Evolutionary conservation across 2,888 invertebrate genomes (phyloP).

Genomic region (Pristionchus entomophagus): DNA sequence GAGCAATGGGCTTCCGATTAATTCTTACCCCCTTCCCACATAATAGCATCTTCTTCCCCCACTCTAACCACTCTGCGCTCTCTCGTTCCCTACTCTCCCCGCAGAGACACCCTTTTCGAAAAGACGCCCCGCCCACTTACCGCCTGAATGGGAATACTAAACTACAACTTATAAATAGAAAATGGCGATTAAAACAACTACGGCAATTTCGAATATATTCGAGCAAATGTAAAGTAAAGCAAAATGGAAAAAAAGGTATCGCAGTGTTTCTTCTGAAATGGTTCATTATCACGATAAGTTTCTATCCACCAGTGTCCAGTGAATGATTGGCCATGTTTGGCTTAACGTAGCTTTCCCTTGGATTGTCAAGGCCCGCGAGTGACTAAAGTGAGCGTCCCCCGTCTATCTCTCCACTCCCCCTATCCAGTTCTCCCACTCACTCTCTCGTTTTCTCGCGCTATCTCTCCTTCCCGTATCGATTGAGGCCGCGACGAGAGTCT

Average conservation of each 20-base stretch:
- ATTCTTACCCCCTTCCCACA: neutral
- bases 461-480: conserved; percentile 38
- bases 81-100: neutral
- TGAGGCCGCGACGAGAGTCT: conserved; percentile 17
- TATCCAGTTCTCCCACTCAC: conserved; percentile 40
- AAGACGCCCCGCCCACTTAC: neutral
- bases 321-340: neutral
- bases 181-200: neutral
- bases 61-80: conserved; percentile 3
- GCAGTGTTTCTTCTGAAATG: neutral
- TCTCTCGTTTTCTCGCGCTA: conserved; percentile 2
- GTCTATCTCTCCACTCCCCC: neutral
- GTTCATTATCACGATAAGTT: neutral
- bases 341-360: neutral
- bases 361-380: conserved; percentile 25
- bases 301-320: conserved; percentile 7
- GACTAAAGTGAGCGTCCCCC: conserved; percentile 38
- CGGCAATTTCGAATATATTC: neutral
- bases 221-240: neutral
- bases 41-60: neutral
- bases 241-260: neutral
- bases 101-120: conserved; percentile 8
- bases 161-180: conserved; percentile 13
- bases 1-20: neutral
- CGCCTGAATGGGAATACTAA: conserved; percentile 16